Evolutionary conservation across 1,140 invertebrate genomes (phyloP).

Genomic region (Mycetomoellerius zeteki): DNA sequence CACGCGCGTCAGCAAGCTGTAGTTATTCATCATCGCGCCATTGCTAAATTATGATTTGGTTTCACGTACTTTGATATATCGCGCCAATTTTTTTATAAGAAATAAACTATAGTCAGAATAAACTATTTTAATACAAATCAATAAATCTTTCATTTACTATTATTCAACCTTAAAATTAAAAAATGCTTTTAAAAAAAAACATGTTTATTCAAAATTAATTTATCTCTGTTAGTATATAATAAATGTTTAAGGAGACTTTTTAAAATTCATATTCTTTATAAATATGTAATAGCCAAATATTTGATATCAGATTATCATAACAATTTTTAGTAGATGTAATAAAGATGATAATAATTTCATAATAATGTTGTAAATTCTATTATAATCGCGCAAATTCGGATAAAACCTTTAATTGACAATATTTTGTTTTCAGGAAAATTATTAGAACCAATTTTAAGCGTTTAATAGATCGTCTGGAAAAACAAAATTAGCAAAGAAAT

Average conservation of each 20-base stretch:
- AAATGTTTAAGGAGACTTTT: neutral
- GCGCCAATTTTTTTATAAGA: neutral
- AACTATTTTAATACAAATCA: neutral
- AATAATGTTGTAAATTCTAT: neutral
- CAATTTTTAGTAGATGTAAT: neutral
- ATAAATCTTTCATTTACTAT: neutral
- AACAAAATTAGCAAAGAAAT: neutral
- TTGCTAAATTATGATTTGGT: slow-evolving; percentile 16
- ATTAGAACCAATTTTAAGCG: neutral
- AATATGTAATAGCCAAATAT: neutral
- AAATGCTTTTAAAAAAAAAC: neutral
- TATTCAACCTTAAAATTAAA: neutral
- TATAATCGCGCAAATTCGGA: neutral
- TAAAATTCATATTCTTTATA: neutral
- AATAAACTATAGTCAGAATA: slow-evolving; percentile 4
- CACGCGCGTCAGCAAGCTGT: neutral
- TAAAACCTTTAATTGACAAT: neutral
- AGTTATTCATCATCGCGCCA: neutral
- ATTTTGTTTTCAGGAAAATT: neutral
- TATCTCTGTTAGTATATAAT: neutral
- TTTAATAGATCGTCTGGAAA: neutral
- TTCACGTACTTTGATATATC: slow-evolving; percentile 5
- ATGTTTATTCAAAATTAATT: neutral
- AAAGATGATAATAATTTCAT: neutral
- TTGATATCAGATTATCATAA: neutral